Base-by-base conservation (phyloP, 2,888 invertebrate species). In the Tillus elongatus region DNA sequence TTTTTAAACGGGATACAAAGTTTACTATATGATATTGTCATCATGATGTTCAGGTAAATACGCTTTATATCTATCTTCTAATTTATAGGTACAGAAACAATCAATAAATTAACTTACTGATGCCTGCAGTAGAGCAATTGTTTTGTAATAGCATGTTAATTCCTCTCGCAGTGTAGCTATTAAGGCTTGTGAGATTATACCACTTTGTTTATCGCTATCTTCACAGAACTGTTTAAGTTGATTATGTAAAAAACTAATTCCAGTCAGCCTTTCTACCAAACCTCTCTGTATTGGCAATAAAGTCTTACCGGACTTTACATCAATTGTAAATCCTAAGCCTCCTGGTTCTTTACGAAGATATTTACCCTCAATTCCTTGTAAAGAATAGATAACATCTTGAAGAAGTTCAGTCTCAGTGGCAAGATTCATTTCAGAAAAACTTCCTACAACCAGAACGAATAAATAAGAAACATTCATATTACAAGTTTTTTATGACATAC, bases 311-410 rank as follows among this genome's bases (percentile, higher is more conserved):
- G 67, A 61, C 51, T 71, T 72, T 1, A 72, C 65, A 53, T 78
- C 77, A 27, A 81, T 61, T 49, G 72, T 73, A 50, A 78, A 79
- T 11, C 75, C 77, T 15, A 61, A 43, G 30, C 75, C 75, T 42
- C 72, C 71, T 1, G 74, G 66, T 58, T 83, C 79, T 51, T 78
- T 74, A 44, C 76, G 77, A 13, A 87, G 67, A 52, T 79, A 73
- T 51, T 79, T 80, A 12, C 89, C 82, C 53, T 86, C 82, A 40
- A 95, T 86, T 2, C 95, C 95, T 58, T 91, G 89, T 45, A 93
- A 83, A 1, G 83, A 79, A 54, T 85, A 83, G 33, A 95, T 76
- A 8, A 90, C 74, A 54, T 89, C 90, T 53, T 82, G 78, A 1
- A 86, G 77, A 40, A 79, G 56, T 33, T 73, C 68, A 43, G 42